These are phyloP conservation scores for Actinopyga echinites DNA, from an alignment of 53 echinoderm and acorn worm genomes.

Conservation along the genomic window DNA sequence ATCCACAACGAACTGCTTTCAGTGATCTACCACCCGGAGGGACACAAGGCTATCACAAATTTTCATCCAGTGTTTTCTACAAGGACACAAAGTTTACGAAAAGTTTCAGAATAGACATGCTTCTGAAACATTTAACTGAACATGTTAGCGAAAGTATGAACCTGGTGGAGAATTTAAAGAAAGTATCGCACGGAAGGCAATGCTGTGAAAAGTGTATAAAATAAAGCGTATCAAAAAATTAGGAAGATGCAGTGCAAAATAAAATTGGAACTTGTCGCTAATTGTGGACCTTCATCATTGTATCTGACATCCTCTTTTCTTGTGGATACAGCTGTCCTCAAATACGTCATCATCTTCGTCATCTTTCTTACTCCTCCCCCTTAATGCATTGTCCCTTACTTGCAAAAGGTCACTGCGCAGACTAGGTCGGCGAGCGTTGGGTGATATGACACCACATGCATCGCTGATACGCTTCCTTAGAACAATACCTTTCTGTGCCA, in stretches of 20 bases:
- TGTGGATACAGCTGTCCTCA: conserved; percentile 71
- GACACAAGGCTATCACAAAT: too few species aligned
- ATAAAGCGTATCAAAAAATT: conserved; percentile 19
- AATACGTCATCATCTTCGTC: conserved; percentile 78
- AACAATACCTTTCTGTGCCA: conserved; percentile 51
- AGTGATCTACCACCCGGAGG: too few species aligned
- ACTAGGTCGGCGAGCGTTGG: conserved; percentile 85
- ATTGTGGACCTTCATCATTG: conserved; percentile 52
- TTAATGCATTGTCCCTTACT: conserved; percentile 79
- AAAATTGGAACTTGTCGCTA: background rate
- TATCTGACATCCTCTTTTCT: conserved; percentile 64
- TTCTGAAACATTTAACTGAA: too few species aligned
- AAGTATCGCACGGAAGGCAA: background rate
- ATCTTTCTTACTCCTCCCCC: conserved; percentile 60
- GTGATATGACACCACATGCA: conserved; percentile 88
- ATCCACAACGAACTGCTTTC: too few species aligned
- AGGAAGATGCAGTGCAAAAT: background rate
- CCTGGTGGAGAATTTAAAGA: too few species aligned
- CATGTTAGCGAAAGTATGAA: too few species aligned
- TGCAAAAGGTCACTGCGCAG: conserved; percentile 87
- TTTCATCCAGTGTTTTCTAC: too few species aligned
- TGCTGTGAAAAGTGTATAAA: background rate
- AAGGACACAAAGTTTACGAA: too few species aligned
- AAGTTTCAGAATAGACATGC: too few species aligned
- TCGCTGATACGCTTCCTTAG: conserved; percentile 85